A percentile compares a stretch with the other conserved stretches of the same genome.
phyloP scores from a whole-genome alignment of 1,140 invertebrate species.

The Diachasma alloeum region DNA sequence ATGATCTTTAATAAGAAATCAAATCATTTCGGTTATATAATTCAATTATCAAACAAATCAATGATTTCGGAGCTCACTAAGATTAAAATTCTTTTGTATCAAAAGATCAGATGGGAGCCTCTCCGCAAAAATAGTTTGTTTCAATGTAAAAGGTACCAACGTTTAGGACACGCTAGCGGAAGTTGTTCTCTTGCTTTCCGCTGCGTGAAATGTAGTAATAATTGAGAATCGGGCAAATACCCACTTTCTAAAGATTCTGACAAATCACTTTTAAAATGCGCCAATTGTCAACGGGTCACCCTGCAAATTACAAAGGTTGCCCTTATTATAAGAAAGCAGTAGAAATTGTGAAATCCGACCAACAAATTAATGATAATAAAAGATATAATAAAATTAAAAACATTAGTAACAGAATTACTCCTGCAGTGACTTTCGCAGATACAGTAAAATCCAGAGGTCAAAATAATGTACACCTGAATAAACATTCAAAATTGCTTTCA shows the following conservation, averaged over 20 bases:
- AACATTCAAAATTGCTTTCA: too few relatives aligned
- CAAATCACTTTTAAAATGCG: background rate
- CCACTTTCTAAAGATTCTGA: background rate
- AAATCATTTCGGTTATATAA: too few relatives aligned
- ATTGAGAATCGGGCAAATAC: constrained; percentile 9
- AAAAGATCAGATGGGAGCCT: background rate
- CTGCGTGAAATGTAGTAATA: constrained; percentile 18
- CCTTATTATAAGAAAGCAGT: background rate
- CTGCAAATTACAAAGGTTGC: too few relatives aligned
- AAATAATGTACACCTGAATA: background rate
- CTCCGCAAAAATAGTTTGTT: background rate
- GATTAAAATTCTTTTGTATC: background rate
- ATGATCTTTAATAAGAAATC: too few relatives aligned
- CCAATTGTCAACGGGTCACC: constrained; percentile 18
- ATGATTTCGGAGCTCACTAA: too few relatives aligned
- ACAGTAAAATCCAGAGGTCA: background rate
- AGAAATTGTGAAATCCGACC: background rate
- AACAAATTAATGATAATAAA: background rate
- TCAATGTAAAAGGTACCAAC: constrained; percentile 12
- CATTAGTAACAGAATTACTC: too few relatives aligned
- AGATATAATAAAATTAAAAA: background rate
- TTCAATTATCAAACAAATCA: too few relatives aligned
- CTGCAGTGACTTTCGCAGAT: too few relatives aligned
- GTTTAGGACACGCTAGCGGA: background rate
- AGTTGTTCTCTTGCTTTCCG: constrained; percentile 15